Evolutionary conservation across 2,797 vertebrate genomes (phyloP), one percentile per base, ranked within the genome.

Genomic region (Triplophysa bombifrons): DNA sequence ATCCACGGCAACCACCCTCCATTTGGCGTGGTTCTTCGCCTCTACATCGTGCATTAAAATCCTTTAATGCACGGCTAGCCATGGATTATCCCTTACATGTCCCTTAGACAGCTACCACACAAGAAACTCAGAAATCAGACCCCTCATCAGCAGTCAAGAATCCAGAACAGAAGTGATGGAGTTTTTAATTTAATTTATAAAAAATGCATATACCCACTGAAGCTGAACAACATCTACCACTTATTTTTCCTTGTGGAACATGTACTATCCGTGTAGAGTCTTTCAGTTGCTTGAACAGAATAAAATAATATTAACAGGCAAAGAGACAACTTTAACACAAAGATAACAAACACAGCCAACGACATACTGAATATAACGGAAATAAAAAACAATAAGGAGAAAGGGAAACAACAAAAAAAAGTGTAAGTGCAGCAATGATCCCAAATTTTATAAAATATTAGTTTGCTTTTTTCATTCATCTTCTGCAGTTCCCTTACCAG

Each of bases 361-460:
- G 91, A 91, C 88, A 91, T 93, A 90, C 85, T 83, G 87, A 87
- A 89, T 91, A 85, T 34, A 70, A 72, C 64, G 53, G 80, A 80
- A 70, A 72, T 19, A 69, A 80, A 87, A 83, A 78, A 55, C 85
- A 84, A 68, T 72, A 75, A 56, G 82, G 84, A 86, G 63, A 22
- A 83, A 77, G 84, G 88, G 81, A 82, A 81, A 81, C 67, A 55
- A 68, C 74, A 83, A 91, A 90, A 88, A 90, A 91, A 88, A 93
- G 91, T 92, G 84, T 94, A 93, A 96, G 95, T 95, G 96, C 96
- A 95, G 95, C 94, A 91, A 93, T 92, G 93, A 92, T 93, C 94
- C 93, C 94, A 94, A 48, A 94, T 92, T 91, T 92, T 92, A 90
- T 86, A 91, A 86, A 79, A 84, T 86, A 87, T 67, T 75, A 25